Base-by-base conservation (phyloP, 2,797 vertebrate species). In the Enteromius radiatus region DNA sequence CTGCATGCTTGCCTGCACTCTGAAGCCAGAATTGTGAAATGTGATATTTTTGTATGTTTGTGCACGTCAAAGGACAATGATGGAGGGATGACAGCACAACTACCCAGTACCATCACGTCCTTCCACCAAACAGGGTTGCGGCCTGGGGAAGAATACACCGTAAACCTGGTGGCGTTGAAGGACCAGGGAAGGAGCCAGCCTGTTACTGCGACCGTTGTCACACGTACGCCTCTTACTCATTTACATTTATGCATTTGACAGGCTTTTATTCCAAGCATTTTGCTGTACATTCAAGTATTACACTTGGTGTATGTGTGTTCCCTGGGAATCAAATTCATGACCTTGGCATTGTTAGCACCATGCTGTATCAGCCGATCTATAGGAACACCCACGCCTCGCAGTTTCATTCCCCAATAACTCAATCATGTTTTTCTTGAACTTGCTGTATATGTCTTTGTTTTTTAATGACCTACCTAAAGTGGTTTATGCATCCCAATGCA, bases 51-150 rank as follows among this genome's bases (percentile, higher is more conserved):
- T 69, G n/a, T 70, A 10, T 85, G 41, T 82, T 9, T 64, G 28
- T 84, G 36, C 54, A 17, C 14, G 14, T 80, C 31, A 31, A 88
- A 99, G 98, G 97, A 98, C 86, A 99, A 98, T 1, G 97, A 99
- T 87, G 98, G 98, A 4, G 97, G 97, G 0, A 96, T 98, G 92
- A 99, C 98, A 0, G 97, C 97, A 15, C 98, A 99, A 90, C 95
- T 99, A 38, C 98, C 98, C 81, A 98, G 97, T 86, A 96, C 95
- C 0, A 97, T 99, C 81, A 99, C 96, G 3, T 97, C 96, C 33
- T 98, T 98, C 92, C 95, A 98, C 87, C 98, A 99, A 93, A 99
- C 96, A 0, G 97, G 97, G 6, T 90, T 99, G 77, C 97, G 96
- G 84, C 97, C 98, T 0, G 98, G 98, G 5, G 98, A 99, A 14